Base-by-base conservation (phyloP, 2,113 vertebrate genomes). In the Oenanthe melanoleuca region DNA sequence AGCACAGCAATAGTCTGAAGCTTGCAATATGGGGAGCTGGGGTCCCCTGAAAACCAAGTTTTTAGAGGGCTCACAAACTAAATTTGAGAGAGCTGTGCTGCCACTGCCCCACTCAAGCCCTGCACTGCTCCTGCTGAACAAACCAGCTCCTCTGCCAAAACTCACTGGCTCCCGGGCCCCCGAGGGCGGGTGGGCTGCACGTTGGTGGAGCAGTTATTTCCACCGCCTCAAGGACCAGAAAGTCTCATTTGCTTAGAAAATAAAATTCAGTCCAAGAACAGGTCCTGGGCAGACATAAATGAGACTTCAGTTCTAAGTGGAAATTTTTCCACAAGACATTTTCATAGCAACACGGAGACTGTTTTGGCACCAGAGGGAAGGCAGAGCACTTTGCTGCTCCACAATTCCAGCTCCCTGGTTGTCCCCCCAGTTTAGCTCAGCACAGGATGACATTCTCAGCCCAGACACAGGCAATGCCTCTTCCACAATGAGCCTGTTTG, bases 281-380 rank as follows among this genome's bases (percentile, higher is more conserved):
- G 44, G 71, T 73, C 67, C 79, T 66, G 55, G 28, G 50, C 75
- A 80, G 86, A 80, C 57, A 53, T 79, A 82, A 85, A 79, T 49
- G 74, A 91, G 59, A 79, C 74, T 86, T 92, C 59, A 75, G 89
- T 89, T 93, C 12, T 16, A 88, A 86, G 71, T 4, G 21, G 82
- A 86, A 93, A 85, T 70, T 83, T 95, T 94, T 93, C 92, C 80
- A 74, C 53, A 23, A 93, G 83, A 74, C 50, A 24, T 83, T 88
- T 92, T 88, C 79, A 55, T 12, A 88, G 78, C 59, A 80, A 80
- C 44, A 33, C 0, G 0, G 60, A 64, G 83, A 53, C n/a, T 1
- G 4, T 44, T 70, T 49, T 25, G 80, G 80, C 69, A 92, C 14
- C 37, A 28, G 33, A 81, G 33, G 34, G 7, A 55, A 60, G 47